Evolutionary conservation across 2,797 vertebrate genomes (phyloP).

Genomic region (Acanthurus lineatus): DNA sequence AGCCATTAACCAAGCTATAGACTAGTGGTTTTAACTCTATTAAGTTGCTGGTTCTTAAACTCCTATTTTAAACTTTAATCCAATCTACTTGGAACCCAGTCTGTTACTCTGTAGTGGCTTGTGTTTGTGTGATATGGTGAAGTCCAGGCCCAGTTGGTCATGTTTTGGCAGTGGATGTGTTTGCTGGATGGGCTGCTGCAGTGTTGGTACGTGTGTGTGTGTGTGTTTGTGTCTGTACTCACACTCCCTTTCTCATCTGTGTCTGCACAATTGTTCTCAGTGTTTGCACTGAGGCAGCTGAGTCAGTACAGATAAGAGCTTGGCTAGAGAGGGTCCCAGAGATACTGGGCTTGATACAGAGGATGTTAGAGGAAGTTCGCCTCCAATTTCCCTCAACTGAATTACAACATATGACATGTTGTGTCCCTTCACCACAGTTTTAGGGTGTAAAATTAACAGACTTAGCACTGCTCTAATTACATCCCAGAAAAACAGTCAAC

Average conservation of each 20-base stretch:
- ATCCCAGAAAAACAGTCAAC: background rate
- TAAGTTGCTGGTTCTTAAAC: background rate
- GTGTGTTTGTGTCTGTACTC: constrained; percentile 7
- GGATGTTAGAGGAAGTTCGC: constrained; percentile 66
- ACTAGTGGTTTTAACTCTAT: background rate
- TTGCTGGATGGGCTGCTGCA: constrained; percentile 69
- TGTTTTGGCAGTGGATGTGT: constrained; percentile 70
- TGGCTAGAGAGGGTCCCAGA: constrained; percentile 68
- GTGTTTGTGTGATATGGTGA: constrained; percentile 43
- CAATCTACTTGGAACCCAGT: constrained; percentile 7
- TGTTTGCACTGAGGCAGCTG: constrained; percentile 85
- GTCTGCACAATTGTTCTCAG: constrained; percentile 79
- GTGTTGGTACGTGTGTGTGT: constrained; percentile 38
- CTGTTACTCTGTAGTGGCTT: constrained; percentile 71
- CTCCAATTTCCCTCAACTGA: constrained; percentile 39
- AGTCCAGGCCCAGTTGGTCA: constrained; percentile 42
- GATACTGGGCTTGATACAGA: constrained; percentile 69
- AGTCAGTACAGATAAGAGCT: constrained; percentile 84
- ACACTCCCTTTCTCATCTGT: constrained; percentile 68
- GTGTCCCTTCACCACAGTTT: constrained; percentile 24
- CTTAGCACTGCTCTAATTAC: constrained; percentile 9
- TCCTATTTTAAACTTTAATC: constrained; percentile 4
- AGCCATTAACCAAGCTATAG: background rate
- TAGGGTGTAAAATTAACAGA: background rate
- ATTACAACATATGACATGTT: constrained; percentile 5